These are phyloP conservation scores for Holotrichia oblita DNA, from an alignment of 1,140 invertebrate species.

Conservation along the genomic window DNA sequence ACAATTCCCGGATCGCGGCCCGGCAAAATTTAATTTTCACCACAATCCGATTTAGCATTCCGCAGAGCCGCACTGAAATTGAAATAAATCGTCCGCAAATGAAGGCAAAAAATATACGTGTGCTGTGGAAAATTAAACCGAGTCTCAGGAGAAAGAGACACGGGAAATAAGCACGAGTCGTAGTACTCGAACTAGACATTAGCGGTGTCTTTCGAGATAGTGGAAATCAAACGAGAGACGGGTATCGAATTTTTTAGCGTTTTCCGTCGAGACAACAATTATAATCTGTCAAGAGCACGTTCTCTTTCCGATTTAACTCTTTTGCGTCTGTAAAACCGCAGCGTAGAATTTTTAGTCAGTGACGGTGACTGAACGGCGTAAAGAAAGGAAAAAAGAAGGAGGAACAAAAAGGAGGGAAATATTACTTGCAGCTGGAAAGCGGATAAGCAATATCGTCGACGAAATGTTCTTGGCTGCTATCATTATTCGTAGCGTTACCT, in stretches of 20 bases:
- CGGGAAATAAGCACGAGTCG: background rate
- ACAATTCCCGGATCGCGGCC: background rate
- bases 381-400: background rate
- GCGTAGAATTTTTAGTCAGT: slow-evolving; percentile 4
- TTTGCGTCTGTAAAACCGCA: slow-evolving; percentile 26
- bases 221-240: background rate
- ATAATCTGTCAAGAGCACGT: slow-evolving; percentile 32
- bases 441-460: slow-evolving; percentile 28
- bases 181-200: background rate
- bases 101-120: slow-evolving; percentile 27
- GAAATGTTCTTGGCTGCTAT: background rate
- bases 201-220: background rate
- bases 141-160: slow-evolving; percentile 13
- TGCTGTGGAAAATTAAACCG: slow-evolving; percentile 13
- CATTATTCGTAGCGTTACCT: slow-evolving; percentile 27
- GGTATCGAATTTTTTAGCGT: slow-evolving; percentile 21
- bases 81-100: slow-evolving; percentile 35
- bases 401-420: background rate
- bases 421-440: slow-evolving; percentile 24
- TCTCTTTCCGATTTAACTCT: slow-evolving; percentile 23
- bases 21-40: slow-evolving; percentile 27
- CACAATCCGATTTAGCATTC: slow-evolving; percentile 24
- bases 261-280: slow-evolving; percentile 23
- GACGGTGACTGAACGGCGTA: background rate
- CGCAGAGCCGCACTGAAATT: background rate